These are phyloP conservation scores for Diplodus puntazzo DNA, from an alignment of 2,797 vertebrate species.

Conservation along the genomic window DNA sequence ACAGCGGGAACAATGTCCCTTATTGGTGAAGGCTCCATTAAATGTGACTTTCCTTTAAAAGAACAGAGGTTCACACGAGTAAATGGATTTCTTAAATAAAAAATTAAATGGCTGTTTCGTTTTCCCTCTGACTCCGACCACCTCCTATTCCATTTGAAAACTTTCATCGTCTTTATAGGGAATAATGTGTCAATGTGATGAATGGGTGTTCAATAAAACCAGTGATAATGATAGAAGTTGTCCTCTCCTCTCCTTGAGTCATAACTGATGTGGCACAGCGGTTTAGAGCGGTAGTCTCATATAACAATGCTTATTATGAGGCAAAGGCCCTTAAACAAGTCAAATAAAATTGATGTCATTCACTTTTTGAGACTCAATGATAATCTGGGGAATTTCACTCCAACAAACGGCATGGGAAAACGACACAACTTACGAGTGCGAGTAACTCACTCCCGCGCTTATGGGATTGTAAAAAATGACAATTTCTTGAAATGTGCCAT, in stretches of 20 bases:
- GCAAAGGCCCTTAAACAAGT: constrained; percentile 84
- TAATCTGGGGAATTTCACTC: constrained; percentile 88
- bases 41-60: constrained; percentile 77
- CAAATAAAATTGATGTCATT: constrained; percentile 87
- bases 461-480: constrained; percentile 98
- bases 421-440: constrained; percentile 89
- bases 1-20: constrained; percentile 70
- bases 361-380: constrained; percentile 80
- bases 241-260: constrained; percentile 83
- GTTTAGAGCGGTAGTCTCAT: constrained; percentile 74
- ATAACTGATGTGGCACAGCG: constrained; percentile 75
- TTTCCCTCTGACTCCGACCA: constrained; percentile 61
- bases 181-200: constrained; percentile 79
- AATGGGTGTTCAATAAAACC: constrained; percentile 78
- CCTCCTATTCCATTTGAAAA: constrained; percentile 74
- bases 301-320: constrained; percentile 85
- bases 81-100: constrained; percentile 73
- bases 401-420: constrained; percentile 89
- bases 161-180: constrained; percentile 69
- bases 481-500: constrained; percentile 94
- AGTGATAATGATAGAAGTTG: constrained; percentile 79
- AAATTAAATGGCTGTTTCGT: constrained; percentile 61
- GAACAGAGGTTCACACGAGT: constrained; percentile 73
- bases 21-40: constrained; percentile 67
- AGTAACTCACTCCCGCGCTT: constrained; percentile 94